These are phyloP conservation scores for Coelopa pilipes DNA, from an alignment of 2,888 invertebrate species.

Conservation along the genomic window DNA sequence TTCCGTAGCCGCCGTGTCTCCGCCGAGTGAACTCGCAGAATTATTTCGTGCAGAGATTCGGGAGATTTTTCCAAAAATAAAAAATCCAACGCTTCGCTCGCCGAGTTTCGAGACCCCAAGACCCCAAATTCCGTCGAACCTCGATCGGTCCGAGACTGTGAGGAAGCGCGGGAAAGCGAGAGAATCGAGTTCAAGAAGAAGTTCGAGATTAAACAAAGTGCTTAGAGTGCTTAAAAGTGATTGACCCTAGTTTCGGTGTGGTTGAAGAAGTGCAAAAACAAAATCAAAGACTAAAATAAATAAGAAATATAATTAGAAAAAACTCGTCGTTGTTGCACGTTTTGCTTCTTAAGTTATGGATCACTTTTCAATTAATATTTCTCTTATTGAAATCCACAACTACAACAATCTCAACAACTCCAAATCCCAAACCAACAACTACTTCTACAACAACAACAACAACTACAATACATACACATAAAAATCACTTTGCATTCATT, in stretches of 20 bases:
- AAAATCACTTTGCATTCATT: constrained; percentile 28
- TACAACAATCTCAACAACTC: background rate
- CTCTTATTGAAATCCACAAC: constrained; percentile 12
- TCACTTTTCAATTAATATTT: constrained; percentile 19
- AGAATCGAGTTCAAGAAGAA: too few relatives aligned
- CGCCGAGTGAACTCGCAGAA: background rate
- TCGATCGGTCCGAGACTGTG: background rate
- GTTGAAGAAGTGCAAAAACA: background rate
- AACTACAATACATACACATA: constrained; percentile 12
- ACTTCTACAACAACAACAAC: background rate
- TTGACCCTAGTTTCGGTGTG: too few relatives aligned
- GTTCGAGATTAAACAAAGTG: too few relatives aligned
- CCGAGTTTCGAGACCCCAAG: background rate
- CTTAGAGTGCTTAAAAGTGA: too few relatives aligned
- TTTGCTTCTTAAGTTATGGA: constrained; percentile 21
- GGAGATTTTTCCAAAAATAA: background rate
- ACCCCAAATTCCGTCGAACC: background rate
- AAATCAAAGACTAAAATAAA: background rate
- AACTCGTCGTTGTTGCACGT: background rate
- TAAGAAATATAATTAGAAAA: too few relatives aligned
- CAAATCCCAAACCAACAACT: background rate
- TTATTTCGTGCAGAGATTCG: background rate
- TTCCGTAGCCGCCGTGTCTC: background rate
- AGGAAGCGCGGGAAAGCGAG: background rate
- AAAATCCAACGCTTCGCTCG: background rate